Conservation (phyloP, 2,797 vertebrate species). For the Aeoliscus strigatus region DNA sequence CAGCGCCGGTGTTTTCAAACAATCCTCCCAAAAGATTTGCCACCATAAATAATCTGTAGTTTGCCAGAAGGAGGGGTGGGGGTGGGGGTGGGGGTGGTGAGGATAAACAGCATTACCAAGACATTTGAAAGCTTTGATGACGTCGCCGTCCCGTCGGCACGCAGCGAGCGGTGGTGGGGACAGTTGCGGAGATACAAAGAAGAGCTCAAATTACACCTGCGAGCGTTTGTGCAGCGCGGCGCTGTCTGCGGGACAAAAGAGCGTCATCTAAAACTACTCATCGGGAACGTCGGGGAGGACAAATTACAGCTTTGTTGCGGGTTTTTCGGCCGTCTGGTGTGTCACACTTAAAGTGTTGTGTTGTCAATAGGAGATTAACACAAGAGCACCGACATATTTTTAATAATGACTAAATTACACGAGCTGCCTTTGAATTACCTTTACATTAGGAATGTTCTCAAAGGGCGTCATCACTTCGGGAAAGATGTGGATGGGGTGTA, state of each 20-base stretch:
- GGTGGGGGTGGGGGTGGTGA: constrained; percentile 25
- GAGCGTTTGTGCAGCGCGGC: constrained; percentile 59
- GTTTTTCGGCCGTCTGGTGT: constrained; percentile 52
- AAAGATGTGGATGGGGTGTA: too few relatives aligned
- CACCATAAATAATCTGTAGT: constrained; percentile 28
- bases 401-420: constrained; percentile 28
- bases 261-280: constrained; percentile 65
- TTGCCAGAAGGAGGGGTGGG: constrained; percentile 36
- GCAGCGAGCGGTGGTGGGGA: constrained; percentile 40
- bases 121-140: constrained; percentile 59
- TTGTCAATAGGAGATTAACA: constrained; percentile 44
- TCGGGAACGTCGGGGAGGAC: constrained; percentile 50
- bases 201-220: constrained; percentile 71
- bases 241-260: constrained; percentile 58
- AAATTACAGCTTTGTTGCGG: constrained; percentile 54
- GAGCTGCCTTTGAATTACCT: constrained; percentile 12
- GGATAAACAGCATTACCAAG: constrained; percentile 41
- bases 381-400: constrained; percentile 25
- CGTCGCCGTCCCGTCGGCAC: constrained; percentile 39
- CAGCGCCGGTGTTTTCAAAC: constrained; percentile 48
- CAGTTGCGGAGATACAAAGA: constrained; percentile 66
- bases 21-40: constrained; percentile 46
- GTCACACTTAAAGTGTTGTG: constrained; percentile 36
- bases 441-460: background rate
- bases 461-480: too few relatives aligned